Conservation (phyloP, 2,113 vertebrate genomes). For the Psammodynastes pulverulentus region DNA sequence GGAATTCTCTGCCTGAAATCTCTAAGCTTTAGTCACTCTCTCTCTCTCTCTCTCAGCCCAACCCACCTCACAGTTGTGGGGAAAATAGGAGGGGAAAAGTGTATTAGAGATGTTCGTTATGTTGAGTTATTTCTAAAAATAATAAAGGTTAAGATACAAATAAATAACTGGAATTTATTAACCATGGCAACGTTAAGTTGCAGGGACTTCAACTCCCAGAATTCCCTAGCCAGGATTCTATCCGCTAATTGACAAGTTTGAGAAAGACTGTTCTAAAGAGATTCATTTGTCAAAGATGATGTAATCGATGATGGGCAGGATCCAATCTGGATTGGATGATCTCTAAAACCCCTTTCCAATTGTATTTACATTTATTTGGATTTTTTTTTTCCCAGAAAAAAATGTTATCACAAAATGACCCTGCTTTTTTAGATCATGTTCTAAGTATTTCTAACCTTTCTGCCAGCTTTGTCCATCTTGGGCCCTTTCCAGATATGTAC, state of each 20-base stretch:
- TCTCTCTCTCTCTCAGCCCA: no score
- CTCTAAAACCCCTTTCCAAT: not conserved
- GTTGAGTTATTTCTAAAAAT: no score
- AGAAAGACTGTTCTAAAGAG: not conserved
- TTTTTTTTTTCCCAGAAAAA: not conserved
- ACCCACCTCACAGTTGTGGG: no score
- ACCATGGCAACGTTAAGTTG: no score
- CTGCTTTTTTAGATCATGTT: not conserved
- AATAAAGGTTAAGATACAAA: no score
- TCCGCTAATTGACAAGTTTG: not conserved
- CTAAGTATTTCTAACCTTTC: not conserved
- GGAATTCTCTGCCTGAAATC: no score
- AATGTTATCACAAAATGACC: not conserved
- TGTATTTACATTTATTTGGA: not conserved
- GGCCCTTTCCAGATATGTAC: not conserved
- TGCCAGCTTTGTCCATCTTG: not conserved
- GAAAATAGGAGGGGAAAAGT: no score
- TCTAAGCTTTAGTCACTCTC: no score
- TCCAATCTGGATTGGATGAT: not conserved
- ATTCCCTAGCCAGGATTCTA: not conserved
- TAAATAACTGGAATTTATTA: not conserved
- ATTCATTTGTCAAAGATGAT: no score
- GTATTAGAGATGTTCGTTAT: no score
- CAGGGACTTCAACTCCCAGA: not conserved
- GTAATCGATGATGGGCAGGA: not conserved